These are phyloP conservation scores for Macquaria australasica DNA, from an alignment of 2,113 vertebrate species.

Conservation along the genomic window DNA sequence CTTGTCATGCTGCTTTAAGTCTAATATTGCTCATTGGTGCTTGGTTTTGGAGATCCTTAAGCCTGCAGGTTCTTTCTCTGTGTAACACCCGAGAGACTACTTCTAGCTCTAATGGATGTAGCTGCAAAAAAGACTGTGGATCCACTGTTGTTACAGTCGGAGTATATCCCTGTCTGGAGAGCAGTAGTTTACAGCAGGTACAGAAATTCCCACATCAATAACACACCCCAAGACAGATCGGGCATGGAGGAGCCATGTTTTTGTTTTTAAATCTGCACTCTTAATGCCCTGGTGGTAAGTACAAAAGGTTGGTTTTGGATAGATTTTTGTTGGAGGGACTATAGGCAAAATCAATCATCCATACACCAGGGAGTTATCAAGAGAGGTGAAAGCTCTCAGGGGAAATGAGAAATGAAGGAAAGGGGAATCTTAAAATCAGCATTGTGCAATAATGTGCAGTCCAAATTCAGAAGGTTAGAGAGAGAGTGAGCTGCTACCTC, in stretches of 20 bases:
- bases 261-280: slow-evolving; percentile 32
- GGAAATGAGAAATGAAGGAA: slow-evolving; percentile 5
- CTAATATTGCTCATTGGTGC: slow-evolving; percentile 1
- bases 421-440: not conserved
- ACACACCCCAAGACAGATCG: not conserved
- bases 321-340: slow-evolving; percentile 12
- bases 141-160: not conserved
- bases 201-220: slow-evolving; percentile 15
- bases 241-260: not conserved
- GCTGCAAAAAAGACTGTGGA: not conserved
- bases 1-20: slow-evolving; percentile 19
- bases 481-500: not conserved
- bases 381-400: slow-evolving; percentile 27
- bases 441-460: not conserved
- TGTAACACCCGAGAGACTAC: not conserved
- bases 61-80: slow-evolving; percentile 10
- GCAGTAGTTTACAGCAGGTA: slow-evolving; percentile 1
- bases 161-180: not conserved
- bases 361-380: not conserved
- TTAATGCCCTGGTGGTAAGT: not conserved
- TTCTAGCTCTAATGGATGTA: slow-evolving; percentile 20
- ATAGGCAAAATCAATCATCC: slow-evolving; percentile 38
- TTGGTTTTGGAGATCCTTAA: slow-evolving; percentile 8
- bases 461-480: slow-evolving; percentile 3
- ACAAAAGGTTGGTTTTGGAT: slow-evolving; percentile 35